Evolutionary conservation across 2,888 invertebrate genomes (phyloP).

Genomic region (Cephus pulcher): DNA sequence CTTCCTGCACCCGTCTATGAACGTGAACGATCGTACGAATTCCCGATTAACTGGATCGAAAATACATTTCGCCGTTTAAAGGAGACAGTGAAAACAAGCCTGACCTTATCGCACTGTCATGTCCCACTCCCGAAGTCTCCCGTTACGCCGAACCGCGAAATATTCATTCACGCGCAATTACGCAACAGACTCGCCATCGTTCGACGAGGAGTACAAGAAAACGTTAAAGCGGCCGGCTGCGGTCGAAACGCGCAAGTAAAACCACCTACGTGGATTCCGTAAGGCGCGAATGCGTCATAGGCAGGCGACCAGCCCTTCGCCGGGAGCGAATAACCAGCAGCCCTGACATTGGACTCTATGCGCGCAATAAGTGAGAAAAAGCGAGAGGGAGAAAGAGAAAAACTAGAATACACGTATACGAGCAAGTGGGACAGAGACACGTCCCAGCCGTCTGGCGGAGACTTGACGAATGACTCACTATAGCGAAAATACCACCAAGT

Average conservation of each 20-base stretch:
- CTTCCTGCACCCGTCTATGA: too few relatives aligned
- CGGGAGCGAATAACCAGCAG: neutral
- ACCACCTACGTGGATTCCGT: neutral
- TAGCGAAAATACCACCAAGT: slow-evolving; percentile 1
- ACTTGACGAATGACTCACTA: slow-evolving; percentile 34
- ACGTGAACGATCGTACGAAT: neutral
- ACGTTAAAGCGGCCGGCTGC: neutral
- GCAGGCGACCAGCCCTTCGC: neutral
- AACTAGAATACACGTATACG: neutral
- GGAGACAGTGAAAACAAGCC: neutral
- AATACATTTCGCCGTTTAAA: neutral
- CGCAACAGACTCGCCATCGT: neutral
- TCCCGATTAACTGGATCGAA: neutral
- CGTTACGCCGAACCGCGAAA: too few relatives aligned
- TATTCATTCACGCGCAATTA: slow-evolving; percentile 29
- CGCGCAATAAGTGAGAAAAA: neutral
- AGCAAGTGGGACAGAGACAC: neutral
- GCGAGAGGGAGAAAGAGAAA: neutral
- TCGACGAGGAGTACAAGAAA: neutral
- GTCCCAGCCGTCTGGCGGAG: slow-evolving; percentile 11
- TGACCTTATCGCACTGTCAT: neutral
- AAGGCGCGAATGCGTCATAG: neutral
- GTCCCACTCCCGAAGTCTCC: neutral
- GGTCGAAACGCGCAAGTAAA: neutral
- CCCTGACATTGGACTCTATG: neutral